Evolutionary conservation across 2,888 invertebrate genomes (phyloP), one percentile per base, ranked within the genome.

Genomic region (Cantharis lateralis): DNA sequence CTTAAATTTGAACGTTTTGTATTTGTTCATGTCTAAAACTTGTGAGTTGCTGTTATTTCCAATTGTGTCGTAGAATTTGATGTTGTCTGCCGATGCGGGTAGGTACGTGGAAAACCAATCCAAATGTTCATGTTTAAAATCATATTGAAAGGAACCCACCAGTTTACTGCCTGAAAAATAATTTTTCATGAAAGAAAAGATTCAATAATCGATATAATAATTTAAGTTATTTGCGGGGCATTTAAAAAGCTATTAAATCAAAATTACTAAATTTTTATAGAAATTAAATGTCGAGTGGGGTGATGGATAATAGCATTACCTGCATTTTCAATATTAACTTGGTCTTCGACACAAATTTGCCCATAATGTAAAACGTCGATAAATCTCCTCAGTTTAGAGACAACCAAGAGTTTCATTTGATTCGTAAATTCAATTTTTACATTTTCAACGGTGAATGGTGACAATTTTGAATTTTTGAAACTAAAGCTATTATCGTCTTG

Each of bases 341-440:
- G 68, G 76, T 84, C 84, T 66, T 81, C 71, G 20, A 85, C 68
- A 15, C 71, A 68, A 71, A 85, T 82, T 75, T 76, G 78, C 16
- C 84, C 84, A 75, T 75, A 84, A 74, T 84, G 83, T 5, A 82
- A 84, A n/a, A 85, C 78, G 75, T 81, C 81, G 70, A 85, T 83
- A 9, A 20, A 80, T 48, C 84, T 75, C 15, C 81, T 70, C 63
- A 85, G 77, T 24, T 78, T 78, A n/a, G 74, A 74, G 48, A 84
- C 80, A 11, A 76, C 70, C 13, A 81, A 77, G 26, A 82, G 76
- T 1, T 80, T 80, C 13, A 77, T 76, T 62, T 80, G 79, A 77
- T 77, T 81, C 20, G 77, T 74, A 62, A 80, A 83, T 66, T 68
- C 71, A 3, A 83, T 68, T 15, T 62, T 28, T 15, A 82, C 7